A percentile compares a stretch with the other conserved stretches of the same genome.
Conservation (phyloP, 2,797 vertebrate species). For the Labeo calbasu region DNA sequence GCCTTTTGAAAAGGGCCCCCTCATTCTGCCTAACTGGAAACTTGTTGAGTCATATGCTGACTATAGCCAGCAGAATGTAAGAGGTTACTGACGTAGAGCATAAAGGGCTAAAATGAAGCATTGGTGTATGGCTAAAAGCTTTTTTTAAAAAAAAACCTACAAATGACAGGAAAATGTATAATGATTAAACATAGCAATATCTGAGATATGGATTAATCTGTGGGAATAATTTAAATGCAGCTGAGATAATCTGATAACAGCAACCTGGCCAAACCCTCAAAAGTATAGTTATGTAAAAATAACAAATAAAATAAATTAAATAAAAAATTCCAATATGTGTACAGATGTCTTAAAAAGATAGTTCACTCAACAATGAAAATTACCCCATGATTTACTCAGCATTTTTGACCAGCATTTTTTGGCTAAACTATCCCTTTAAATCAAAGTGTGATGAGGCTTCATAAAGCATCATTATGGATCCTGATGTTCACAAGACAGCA, state of each 20-base stretch:
- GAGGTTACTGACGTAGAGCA: not conserved
- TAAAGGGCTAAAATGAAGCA: not conserved
- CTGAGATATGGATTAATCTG: not conserved
- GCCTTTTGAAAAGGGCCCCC: slow-evolving; percentile 41
- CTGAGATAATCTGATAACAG: not conserved
- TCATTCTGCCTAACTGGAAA: slow-evolving; percentile 21
- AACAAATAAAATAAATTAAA: no score
- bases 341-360: not conserved
- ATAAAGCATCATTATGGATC: no score
- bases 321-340: not conserved
- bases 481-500: not conserved
- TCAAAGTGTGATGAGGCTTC: not conserved
- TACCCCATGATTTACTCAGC: no score
- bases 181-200: not conserved
- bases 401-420: no score
- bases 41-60: slow-evolving; percentile 41
- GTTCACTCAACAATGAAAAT: no score
- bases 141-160: not conserved
- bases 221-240: not conserved
- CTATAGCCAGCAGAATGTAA: not conserved
- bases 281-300: no score
- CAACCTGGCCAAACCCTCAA: not conserved
- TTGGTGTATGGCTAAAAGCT: not conserved
- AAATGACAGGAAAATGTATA: not conserved
- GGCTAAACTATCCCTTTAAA: no score